phyloP scores from a whole-genome alignment of 2,113 vertebrate genomes.

The Syngnathus scovelli region DNA sequence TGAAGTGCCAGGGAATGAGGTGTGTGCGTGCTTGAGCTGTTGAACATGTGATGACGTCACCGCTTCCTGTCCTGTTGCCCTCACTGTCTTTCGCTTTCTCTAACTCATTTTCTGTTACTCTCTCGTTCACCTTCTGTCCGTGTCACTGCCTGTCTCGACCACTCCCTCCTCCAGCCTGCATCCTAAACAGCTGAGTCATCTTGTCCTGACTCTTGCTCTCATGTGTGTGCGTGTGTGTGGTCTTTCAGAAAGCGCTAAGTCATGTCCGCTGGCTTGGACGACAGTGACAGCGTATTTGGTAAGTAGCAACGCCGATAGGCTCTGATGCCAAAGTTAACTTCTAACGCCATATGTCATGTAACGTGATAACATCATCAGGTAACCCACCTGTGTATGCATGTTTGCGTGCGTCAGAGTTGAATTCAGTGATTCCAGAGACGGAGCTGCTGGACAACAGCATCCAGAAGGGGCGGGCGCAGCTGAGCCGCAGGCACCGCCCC shows the following conservation, averaged over 20 bases:
- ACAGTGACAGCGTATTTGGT: constrained; percentile 7
- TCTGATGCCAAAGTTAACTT: not conserved
- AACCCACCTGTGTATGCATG: not conserved
- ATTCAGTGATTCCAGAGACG: constrained; percentile 84
- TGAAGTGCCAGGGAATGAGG: not conserved
- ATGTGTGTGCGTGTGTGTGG: not conserved
- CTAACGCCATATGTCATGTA: not conserved
- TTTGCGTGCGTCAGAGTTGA: constrained; percentile 48
- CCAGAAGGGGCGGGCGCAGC: constrained; percentile 84
- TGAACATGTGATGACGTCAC: constrained; percentile 6
- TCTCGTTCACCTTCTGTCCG: not conserved
- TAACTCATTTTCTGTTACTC: not conserved
- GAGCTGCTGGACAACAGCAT: constrained; percentile 86
- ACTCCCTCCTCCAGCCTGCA: not conserved
- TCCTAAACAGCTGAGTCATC: not conserved
- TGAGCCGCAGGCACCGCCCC: constrained; percentile 76
- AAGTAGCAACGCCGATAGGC: not conserved
- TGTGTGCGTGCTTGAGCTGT: constrained; percentile 1
- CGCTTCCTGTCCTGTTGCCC: not conserved
- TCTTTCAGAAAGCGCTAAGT: constrained; percentile 1
- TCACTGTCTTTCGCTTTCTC: not conserved
- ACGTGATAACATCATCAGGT: not conserved
- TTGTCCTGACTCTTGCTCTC: not conserved
- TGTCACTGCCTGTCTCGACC: not conserved
- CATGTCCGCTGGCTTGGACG: constrained; percentile 1